phyloP scores from a whole-genome alignment of 2,888 invertebrate genomes.

The Perizoma flavofasciatum region DNA sequence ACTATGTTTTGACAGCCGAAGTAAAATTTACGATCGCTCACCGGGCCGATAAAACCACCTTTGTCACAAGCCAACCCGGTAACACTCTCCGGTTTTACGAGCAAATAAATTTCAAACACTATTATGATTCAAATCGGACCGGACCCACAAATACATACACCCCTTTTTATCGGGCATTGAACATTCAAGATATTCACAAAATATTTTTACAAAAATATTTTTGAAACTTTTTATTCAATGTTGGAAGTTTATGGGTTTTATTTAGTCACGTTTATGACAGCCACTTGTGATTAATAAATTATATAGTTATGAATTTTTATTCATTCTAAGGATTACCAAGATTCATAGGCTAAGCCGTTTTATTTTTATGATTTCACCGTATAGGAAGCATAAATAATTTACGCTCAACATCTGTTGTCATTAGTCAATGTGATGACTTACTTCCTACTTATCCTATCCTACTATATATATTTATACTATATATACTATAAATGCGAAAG shows the following conservation, averaged over 20 bases:
- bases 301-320: slow-evolving; percentile 65
- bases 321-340: slow-evolving; percentile 62
- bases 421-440: slow-evolving; percentile 58
- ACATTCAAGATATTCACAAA: slow-evolving; percentile 68
- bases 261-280: slow-evolving; percentile 63
- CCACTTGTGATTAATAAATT: slow-evolving; percentile 69
- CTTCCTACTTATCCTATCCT: slow-evolving; percentile 40
- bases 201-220: slow-evolving; percentile 67
- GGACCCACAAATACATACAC: slow-evolving; percentile 75
- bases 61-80: slow-evolving; percentile 74
- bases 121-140: slow-evolving; percentile 81
- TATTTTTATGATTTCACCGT: slow-evolving; percentile 60
- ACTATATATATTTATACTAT: too few species aligned
- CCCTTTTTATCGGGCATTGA: slow-evolving; percentile 65
- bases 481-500: too few species aligned
- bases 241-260: slow-evolving; percentile 53
- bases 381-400: slow-evolving; percentile 53
- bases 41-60: slow-evolving; percentile 76
- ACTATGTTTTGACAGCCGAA: slow-evolving; percentile 76
- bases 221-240: slow-evolving; percentile 44
- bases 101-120: slow-evolving; percentile 82
- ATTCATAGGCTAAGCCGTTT: slow-evolving; percentile 51
- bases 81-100: slow-evolving; percentile 78
- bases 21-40: slow-evolving; percentile 77
- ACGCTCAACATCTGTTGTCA: slow-evolving; percentile 59